Evolutionary conservation across 2,113 vertebrate species (phyloP).

Genomic region (Pelecanoides urinatrix): DNA sequence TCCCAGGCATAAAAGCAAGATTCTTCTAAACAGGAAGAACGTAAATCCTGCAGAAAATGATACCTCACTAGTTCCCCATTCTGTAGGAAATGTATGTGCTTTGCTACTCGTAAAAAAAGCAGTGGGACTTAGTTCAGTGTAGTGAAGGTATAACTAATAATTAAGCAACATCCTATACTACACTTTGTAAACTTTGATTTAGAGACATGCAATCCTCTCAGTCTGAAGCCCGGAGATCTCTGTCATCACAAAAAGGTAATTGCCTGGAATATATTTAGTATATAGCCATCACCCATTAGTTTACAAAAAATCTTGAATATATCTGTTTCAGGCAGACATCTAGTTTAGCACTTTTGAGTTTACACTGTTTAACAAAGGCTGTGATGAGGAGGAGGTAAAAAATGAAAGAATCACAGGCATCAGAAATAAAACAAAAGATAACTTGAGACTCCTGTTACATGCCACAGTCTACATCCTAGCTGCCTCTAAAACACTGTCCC

Average conservation of each 20-base stretch:
- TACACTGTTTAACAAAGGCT: background rate
- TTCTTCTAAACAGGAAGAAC: background rate
- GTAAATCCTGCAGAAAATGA: background rate
- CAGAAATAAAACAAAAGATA: background rate
- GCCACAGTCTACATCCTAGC: fast-evolving
- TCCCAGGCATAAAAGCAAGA: background rate
- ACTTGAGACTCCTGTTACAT: background rate
- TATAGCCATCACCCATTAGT: background rate
- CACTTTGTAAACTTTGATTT: background rate
- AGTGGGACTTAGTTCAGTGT: background rate
- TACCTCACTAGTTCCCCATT: background rate
- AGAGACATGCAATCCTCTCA: background rate
- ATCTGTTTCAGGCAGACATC: background rate
- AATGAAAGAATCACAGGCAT: background rate
- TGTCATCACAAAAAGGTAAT: background rate
- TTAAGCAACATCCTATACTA: background rate
- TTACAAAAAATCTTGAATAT: background rate
- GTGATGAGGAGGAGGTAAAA: background rate
- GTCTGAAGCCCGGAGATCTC: background rate
- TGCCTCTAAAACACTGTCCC: background rate
- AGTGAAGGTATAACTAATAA: background rate
- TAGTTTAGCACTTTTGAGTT: background rate
- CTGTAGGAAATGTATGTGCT: background rate
- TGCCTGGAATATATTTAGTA: background rate
- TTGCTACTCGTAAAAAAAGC: background rate